These are phyloP conservation scores for Gopherus flavomarginatus DNA, from an alignment of 2,113 vertebrate species.

Conservation along the genomic window DNA sequence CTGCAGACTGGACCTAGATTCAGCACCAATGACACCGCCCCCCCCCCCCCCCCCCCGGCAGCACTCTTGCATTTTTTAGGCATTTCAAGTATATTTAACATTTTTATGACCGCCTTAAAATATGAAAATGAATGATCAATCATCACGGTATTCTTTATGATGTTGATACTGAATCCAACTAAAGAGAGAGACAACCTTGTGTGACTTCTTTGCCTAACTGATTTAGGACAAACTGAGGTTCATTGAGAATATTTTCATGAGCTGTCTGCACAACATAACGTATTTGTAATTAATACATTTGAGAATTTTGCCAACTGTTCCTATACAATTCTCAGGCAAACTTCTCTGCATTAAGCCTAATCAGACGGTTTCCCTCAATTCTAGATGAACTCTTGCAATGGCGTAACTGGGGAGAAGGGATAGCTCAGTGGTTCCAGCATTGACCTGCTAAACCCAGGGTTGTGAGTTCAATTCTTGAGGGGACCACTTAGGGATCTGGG, in stretches of 20 bases:
- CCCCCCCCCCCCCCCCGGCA: accelerated
- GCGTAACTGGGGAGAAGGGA: background rate
- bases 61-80: background rate
- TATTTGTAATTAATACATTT: constrained; percentile 39
- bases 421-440: too few species aligned
- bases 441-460: too few species aligned
- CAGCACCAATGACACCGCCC: background rate
- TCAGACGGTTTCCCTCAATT: background rate
- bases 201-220: constrained; percentile 24
- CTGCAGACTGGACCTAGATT: constrained; percentile 2
- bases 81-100: background rate
- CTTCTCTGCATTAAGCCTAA: constrained; percentile 1
- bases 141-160: background rate
- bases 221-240: background rate
- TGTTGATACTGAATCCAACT: background rate
- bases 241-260: constrained; percentile 1
- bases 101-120: background rate
- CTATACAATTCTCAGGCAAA: constrained; percentile 5
- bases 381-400: background rate
- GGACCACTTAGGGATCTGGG: too few species aligned
- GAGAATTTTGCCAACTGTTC: constrained; percentile 29
- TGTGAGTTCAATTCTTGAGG: too few species aligned
- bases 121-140: background rate
- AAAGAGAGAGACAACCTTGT: background rate
- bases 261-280: constrained; percentile 19